A percentile compares a stretch with the other conserved stretches of the same genome.
Conservation (phyloP, 2,797 vertebrate genomes). For the Eptatretus atami region DNA sequence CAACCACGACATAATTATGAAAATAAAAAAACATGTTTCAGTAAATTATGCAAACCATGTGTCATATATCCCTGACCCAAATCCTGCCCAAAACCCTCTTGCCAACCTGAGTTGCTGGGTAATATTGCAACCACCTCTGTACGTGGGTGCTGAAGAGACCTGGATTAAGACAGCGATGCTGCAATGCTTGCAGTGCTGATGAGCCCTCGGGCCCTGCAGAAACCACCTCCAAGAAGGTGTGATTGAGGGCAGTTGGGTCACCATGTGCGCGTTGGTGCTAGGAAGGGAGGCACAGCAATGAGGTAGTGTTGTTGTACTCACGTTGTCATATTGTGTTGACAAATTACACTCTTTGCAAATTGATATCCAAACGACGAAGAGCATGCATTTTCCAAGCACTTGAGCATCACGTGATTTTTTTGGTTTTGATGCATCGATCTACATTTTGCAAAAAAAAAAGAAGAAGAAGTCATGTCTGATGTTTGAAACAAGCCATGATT, state of each 20-base stretch:
- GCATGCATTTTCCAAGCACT: neutral
- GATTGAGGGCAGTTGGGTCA: constrained; percentile 58
- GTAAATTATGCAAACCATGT: neutral
- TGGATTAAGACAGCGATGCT: constrained; percentile 69
- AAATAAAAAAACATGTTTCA: neutral
- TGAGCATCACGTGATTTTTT: neutral
- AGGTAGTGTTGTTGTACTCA: neutral
- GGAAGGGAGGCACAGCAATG: neutral
- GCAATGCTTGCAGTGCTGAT: constrained; percentile 39
- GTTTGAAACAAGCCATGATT: no score
- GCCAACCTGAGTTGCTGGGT: constrained; percentile 64
- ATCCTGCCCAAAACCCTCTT: neutral
- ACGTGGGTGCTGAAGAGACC: constrained; percentile 76
- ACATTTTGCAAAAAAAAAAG: neutral
- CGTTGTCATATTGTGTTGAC: neutral
- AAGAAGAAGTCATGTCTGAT: no score
- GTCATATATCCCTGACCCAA: neutral
- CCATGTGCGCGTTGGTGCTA: constrained; percentile 94
- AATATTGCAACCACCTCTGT: constrained; percentile 68
- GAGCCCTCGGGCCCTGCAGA: constrained; percentile 30
- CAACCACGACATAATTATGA: neutral
- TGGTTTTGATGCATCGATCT: neutral
- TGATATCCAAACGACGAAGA: neutral
- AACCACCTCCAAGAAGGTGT: constrained; percentile 77
- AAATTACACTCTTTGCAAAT: neutral